These are phyloP conservation scores for Leucozona laternaria DNA, from an alignment of 2,888 invertebrate genomes.

Conservation along the genomic window DNA sequence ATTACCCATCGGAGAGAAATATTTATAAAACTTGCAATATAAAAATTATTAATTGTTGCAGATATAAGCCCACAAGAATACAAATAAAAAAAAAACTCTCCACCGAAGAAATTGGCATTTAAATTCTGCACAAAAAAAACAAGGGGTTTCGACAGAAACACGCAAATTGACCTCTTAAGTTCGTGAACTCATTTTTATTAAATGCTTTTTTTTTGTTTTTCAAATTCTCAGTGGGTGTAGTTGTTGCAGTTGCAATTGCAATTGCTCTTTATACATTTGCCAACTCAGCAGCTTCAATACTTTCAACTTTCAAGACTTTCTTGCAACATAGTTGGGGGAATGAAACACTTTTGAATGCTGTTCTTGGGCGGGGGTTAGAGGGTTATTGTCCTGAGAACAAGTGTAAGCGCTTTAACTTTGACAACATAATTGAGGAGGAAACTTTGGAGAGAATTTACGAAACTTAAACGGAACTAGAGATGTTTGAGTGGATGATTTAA, in stretches of 20 bases:
- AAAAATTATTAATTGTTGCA: conserved; percentile 49
- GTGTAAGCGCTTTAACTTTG: conserved; percentile 53
- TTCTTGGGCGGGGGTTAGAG: conserved; percentile 1
- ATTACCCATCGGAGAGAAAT: conserved; percentile 31
- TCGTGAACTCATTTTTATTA: conserved; percentile 60
- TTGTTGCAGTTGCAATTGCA: background rate
- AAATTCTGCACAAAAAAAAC: background rate
- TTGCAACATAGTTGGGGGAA: background rate
- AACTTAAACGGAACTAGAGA: conserved; percentile 22
- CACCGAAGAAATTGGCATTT: conserved; percentile 19
- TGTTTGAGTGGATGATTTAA: conserved; percentile 30
- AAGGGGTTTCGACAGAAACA: conserved; percentile 11
- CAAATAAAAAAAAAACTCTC: conserved; percentile 1
- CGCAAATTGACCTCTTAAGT: conserved; percentile 57
- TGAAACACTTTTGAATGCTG: conserved; percentile 6
- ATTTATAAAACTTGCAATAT: conserved; percentile 6
- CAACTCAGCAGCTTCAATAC: conserved; percentile 13
- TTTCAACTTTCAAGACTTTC: conserved; percentile 12
- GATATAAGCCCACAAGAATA: conserved; percentile 14
- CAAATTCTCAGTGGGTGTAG: background rate
- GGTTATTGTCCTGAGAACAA: conserved; percentile 66
- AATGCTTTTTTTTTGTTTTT: conserved; percentile 31
- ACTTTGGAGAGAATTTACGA: conserved; percentile 24
- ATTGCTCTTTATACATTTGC: background rate
- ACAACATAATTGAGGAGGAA: conserved; percentile 53